Base-by-base conservation (phyloP, 1,140 invertebrate species). In the Onthophagus taurus region DNA sequence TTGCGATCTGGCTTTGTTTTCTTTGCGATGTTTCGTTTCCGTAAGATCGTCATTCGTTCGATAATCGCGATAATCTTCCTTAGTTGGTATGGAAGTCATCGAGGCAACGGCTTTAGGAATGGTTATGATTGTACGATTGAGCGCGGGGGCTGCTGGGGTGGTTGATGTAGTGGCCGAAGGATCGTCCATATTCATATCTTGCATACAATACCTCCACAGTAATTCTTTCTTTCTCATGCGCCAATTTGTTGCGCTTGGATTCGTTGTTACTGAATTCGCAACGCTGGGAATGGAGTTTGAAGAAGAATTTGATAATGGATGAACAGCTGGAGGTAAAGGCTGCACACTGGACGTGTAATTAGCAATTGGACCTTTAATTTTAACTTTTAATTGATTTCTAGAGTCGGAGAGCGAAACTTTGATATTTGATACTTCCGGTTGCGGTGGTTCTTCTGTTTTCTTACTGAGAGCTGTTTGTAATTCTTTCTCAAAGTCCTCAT, bases 161-260 rank as follows among this genome's bases (percentile, higher is more conserved):
- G 71, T 65, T 2, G 70, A 9, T 66, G 63, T 55, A 6, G 67
- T 59, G 47, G 68, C 56, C 5, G 68, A 63, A 1, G 78, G 74
- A 49, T 85, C 81, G 50, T 83, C 83, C 74, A 83, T 84, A 47
- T 88, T 85, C 73, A 83, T 86, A 54, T 89, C 83, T 60, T 91
- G 83, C 1, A 82, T 85, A 64, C 85, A 88, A 59, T 91, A 91
- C 55, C 87, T 78, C 9, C 85, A 72, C 9, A 92, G 63, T 8
- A 92, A 58, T 61, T 92, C 88, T 55, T 92, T 92, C 65, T 92
- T 92, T 3, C 89, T 70, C 87, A 91, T 91, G 18, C 87, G 70
- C 33, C 89, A 71, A 59, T 83, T 86, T 1, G 81, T 82, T 0
- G 82, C 81, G 13, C 54, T 55, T 19, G 52, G 55, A 50, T 53